Conservation (phyloP, 1,140 invertebrate species). For the Diorhabda elongata region DNA sequence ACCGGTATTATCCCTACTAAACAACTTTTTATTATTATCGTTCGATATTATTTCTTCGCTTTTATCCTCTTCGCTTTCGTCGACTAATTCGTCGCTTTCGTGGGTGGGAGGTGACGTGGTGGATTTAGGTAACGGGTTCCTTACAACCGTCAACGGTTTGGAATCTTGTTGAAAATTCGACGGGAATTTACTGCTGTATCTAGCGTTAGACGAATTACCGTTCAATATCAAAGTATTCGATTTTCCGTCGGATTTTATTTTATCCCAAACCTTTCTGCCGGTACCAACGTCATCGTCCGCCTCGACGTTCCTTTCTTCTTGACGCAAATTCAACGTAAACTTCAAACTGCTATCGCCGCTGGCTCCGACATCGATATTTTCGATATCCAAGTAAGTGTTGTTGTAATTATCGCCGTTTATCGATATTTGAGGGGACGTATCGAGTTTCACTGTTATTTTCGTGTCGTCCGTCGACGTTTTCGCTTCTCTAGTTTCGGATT, state of each 20-base stretch:
- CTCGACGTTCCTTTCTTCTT: conserved; percentile 17
- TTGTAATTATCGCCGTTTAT: conserved; percentile 11
- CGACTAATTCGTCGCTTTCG: conserved; percentile 28
- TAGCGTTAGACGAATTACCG: background rate
- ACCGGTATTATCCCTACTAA: conserved; percentile 42
- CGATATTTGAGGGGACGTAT: conserved; percentile 10
- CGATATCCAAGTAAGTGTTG: conserved; percentile 28
- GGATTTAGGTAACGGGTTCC: background rate
- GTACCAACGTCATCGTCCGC: conserved; percentile 3
- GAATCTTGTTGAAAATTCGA: conserved; percentile 12
- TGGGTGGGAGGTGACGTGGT: conserved; percentile 14
- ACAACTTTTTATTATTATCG: conserved; percentile 34
- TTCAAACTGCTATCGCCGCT: conserved; percentile 17
- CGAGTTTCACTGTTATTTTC: conserved; percentile 13
- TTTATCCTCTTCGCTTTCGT: conserved; percentile 24
- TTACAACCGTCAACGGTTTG: conserved; percentile 11
- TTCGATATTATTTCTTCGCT: conserved; percentile 35
- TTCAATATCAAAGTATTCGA: conserved; percentile 1
- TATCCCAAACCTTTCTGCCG: conserved; percentile 17
- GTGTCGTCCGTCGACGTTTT: background rate
- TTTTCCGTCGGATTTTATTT: conserved; percentile 12
- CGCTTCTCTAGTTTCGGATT: conserved; percentile 4
- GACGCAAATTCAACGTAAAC: conserved; percentile 12
- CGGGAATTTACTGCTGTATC: conserved; percentile 8
- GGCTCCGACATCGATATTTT: conserved; percentile 32